A percentile compares a stretch with the other conserved stretches of the same genome.
Conservation (phyloP, 2,113 vertebrate species). For the Philantomba maxwellii region DNA sequence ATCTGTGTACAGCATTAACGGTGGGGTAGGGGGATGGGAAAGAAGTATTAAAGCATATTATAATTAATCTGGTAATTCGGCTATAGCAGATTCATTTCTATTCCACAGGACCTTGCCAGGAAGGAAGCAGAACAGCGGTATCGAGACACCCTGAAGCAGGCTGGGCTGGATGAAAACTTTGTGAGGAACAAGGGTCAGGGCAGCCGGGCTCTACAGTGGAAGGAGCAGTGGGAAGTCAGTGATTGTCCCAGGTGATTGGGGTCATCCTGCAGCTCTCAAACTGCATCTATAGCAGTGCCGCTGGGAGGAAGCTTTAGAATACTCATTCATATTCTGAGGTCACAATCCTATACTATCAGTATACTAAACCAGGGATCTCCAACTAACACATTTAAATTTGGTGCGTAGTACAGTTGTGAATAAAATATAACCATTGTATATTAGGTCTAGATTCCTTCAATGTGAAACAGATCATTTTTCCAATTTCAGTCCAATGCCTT, state of each 20-base stretch:
- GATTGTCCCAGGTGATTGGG: slow-evolving; percentile 67
- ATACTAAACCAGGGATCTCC: neutral
- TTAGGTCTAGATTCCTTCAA: neutral
- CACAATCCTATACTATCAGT: neutral
- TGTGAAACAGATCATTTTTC: slow-evolving; percentile 27
- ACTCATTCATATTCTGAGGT: neutral
- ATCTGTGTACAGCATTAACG: neutral
- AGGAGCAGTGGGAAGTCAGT: slow-evolving; percentile 36
- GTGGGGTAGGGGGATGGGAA: neutral
- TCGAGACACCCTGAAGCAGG: slow-evolving; percentile 82
- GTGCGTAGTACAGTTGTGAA: neutral
- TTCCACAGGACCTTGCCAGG: slow-evolving; percentile 76
- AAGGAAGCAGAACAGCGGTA: slow-evolving; percentile 85
- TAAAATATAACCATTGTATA: neutral
- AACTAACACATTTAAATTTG: neutral
- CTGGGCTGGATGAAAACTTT: slow-evolving; percentile 88
- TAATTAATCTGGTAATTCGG: neutral
- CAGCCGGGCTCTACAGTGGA: neutral
- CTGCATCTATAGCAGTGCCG: neutral
- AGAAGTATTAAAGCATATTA: neutral
- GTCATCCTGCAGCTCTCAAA: neutral
- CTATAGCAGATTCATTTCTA: neutral
- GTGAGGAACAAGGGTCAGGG: slow-evolving; percentile 82
- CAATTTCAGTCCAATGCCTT: neutral
- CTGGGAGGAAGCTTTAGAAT: neutral